A percentile compares a stretch with the other conserved stretches of the same genome.
phyloP scores from a whole-genome alignment of 2,797 vertebrate genomes.

The Pagetopsis macropterus region DNA sequence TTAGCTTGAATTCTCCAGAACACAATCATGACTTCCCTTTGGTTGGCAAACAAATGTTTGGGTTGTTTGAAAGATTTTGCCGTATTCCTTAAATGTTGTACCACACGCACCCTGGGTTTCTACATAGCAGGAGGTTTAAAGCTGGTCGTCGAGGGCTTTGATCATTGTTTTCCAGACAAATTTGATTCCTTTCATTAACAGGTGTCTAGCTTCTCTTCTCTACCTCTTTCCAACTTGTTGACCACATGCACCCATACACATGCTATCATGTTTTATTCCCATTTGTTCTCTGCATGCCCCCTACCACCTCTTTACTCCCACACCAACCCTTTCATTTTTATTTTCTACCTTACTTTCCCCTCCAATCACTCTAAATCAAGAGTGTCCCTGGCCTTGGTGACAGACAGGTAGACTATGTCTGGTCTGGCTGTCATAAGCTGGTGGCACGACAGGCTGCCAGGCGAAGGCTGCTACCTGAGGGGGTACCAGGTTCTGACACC shows the following conservation, averaged over 20 bases:
- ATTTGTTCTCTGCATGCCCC: conserved; percentile 4
- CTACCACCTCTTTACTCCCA: conserved; percentile 5
- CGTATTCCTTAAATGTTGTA: not conserved
- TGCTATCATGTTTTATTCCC: not conserved
- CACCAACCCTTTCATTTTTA: conserved; percentile 6
- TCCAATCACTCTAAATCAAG: conserved; percentile 50
- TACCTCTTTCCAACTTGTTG: conserved; percentile 2
- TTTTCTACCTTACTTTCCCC: conserved; percentile 13
- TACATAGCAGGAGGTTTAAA: not conserved
- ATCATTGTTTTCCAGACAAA: conserved; percentile 4
- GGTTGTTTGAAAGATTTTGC: conserved; percentile 14
- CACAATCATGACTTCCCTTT: conserved; percentile 22
- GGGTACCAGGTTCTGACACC: conserved; percentile 65
- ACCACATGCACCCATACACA: not conserved
- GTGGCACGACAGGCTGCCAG: conserved; percentile 52
- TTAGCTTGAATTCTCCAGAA: conserved; percentile 47
- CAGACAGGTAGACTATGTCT: conserved; percentile 41
- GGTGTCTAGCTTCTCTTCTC: not conserved
- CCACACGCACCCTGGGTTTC: conserved; percentile 4
- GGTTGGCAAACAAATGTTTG: conserved; percentile 10
- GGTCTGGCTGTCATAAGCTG: conserved; percentile 66
- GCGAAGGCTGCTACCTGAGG: conserved; percentile 65
- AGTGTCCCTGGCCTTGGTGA: conserved; percentile 33
- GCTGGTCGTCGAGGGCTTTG: conserved; percentile 16
- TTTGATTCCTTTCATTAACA: conserved; percentile 1